Evolutionary conservation across 2,888 invertebrate species (phyloP), one percentile per base, ranked within the genome.

Genomic region (Automeris io): DNA sequence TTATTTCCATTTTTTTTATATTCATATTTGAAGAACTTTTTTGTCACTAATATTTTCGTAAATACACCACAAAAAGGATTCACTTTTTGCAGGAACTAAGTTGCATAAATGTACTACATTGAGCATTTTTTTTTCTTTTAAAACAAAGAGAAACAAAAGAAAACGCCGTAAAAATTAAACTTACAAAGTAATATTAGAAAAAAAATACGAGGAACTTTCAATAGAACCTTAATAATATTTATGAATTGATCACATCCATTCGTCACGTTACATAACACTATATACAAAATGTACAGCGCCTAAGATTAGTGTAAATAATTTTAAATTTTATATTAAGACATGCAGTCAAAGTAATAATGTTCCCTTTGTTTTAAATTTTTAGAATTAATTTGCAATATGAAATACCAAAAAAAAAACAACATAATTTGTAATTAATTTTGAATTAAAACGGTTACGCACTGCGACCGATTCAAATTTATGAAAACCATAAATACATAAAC

Each of bases 281-380:
- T 72, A 61, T 71, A 72, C 72, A 72, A 63, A 65, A 69, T 72
- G 49, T 71, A 71, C 68, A 70, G 59, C 51, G 48, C 40, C 40
- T 42, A 34, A 45, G 18, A 47, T 46, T 44, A 43, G 39, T 29
- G 29, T 16, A 16, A 29, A 44, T 22, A 29, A 36, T 22, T 18
- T 23, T 11, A 16, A 26, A 13, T 13, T 26, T n/a, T n/a, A n/a
- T 26, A 26, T 26, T 26, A 26, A 1, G 12, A 16, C 16, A 8
- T 16, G 16, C 13, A 16, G 7, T 16, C 8, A 16, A 16, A 9
- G 3, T 29, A 29, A 16, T 16, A 29, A 13, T 29, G 29, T 29
- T 29, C 29, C 29, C 29, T n/a, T 29, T 16, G 3, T 4, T 29
- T 8, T 16, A 3, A 8, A 29, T 2, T 16, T 4, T 16, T n/a